These are phyloP conservation scores for Chiridota heheva DNA, from an alignment of 35 echinoderm and acorn worm species.

Conservation along the genomic window DNA sequence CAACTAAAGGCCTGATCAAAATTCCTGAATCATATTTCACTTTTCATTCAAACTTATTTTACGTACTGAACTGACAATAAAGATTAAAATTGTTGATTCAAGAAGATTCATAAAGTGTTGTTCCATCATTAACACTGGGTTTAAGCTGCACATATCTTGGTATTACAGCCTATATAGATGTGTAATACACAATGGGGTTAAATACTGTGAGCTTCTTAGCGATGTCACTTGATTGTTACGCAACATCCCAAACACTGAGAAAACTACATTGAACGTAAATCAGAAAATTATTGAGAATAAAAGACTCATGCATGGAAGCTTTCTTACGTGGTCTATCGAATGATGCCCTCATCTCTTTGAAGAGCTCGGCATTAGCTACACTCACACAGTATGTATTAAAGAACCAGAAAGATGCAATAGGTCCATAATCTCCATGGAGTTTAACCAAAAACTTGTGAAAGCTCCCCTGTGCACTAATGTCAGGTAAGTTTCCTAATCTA, in stretches of 20 bases:
- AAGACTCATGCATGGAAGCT: neutral
- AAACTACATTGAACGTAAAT: neutral
- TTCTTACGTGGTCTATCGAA: conserved; percentile 93
- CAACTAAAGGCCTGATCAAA: too few species aligned
- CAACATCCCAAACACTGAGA: neutral
- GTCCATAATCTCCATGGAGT: conserved; percentile 65
- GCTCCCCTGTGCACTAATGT: conserved; percentile 71
- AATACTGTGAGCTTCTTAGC: neutral
- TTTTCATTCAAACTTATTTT: too few species aligned
- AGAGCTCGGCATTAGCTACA: conserved; percentile 72
- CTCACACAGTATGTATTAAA: conserved; percentile 61
- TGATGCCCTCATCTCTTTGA: conserved; percentile 60
- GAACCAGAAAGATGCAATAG: conserved; percentile 79
- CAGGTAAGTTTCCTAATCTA: conserved; percentile 60
- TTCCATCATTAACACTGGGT: too few species aligned
- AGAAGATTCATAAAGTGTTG: too few species aligned
- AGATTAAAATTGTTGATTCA: too few species aligned
- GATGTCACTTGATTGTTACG: neutral
- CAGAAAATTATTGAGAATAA: neutral
- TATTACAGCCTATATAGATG: too few species aligned
- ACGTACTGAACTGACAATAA: too few species aligned
- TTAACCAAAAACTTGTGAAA: conserved; percentile 80
- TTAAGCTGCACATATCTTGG: too few species aligned
- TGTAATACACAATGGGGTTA: neutral
- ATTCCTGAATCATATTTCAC: too few species aligned